These are phyloP conservation scores for Drosophila setifemur DNA, from an alignment of 1,140 invertebrate species.

Conservation along the genomic window DNA sequence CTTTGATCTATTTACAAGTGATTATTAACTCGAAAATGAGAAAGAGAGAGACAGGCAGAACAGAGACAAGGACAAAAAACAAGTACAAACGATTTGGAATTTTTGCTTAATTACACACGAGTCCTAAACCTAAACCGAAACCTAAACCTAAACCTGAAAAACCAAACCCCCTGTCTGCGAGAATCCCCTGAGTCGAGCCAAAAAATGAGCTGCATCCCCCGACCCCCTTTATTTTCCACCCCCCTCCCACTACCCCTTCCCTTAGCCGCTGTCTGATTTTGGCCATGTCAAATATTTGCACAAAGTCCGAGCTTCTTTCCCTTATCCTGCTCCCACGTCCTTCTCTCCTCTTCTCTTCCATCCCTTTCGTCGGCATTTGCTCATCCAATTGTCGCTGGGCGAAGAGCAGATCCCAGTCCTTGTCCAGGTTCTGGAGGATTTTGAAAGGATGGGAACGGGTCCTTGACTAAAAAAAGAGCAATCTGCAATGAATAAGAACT, in stretches of 20 bases:
- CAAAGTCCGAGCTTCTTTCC: slow-evolving; percentile 51
- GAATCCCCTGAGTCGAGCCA: slow-evolving; percentile 48
- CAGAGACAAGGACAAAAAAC: not conserved
- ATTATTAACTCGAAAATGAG: slow-evolving; percentile 54
- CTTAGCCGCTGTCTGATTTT: slow-evolving; percentile 39
- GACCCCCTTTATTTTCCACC: not conserved
- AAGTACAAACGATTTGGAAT: slow-evolving; percentile 67
- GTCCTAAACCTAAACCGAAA: slow-evolving; percentile 34
- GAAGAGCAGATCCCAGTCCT: slow-evolving; percentile 28
- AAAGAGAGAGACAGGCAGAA: not conserved
- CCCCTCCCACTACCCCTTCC: not conserved
- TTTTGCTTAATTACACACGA: slow-evolving; percentile 76
- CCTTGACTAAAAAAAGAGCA: slow-evolving; percentile 64
- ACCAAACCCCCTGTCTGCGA: not conserved
- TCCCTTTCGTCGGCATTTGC: slow-evolving; percentile 47
- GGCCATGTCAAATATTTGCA: slow-evolving; percentile 73
- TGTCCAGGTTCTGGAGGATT: slow-evolving; percentile 4
- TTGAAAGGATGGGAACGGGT: not conserved
- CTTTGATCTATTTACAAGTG: slow-evolving; percentile 77
- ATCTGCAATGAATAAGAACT: not conserved
- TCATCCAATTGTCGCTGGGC: slow-evolving; percentile 42
- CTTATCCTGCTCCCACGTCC: not conserved
- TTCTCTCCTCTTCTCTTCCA: not conserved
- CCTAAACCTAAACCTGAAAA: not conserved
- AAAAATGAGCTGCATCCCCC: slow-evolving; percentile 58